Percentiles rank a stretch among this genome's conserved stretches.
phyloP scores from a whole-genome alignment of 1,140 invertebrate species.

The Drosophila triauraria region DNA sequence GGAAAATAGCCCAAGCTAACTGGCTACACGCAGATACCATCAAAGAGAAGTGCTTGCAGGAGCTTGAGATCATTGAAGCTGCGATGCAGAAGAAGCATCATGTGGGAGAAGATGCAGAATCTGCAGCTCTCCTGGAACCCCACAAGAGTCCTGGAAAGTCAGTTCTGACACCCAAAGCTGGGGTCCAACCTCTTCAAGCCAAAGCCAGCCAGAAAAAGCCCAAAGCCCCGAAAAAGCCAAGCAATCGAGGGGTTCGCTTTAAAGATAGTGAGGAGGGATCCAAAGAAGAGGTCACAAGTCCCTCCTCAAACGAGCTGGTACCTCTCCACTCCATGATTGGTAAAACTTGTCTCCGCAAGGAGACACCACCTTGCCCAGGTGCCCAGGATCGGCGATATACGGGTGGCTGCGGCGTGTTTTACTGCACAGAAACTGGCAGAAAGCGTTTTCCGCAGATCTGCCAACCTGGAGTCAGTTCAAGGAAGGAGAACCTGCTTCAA shows the following conservation, averaged over 20 bases:
- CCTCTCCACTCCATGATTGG: too few species aligned
- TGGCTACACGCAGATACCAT: neutral
- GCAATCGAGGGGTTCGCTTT: constrained; percentile 1
- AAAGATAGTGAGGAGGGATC: neutral
- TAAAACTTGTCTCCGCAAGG: too few species aligned
- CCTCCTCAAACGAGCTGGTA: neutral
- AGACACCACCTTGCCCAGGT: neutral
- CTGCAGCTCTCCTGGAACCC: too few species aligned
- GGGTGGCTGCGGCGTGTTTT: neutral
- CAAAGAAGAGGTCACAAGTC: neutral
- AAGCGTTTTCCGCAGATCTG: constrained; percentile 2
- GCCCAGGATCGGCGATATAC: neutral
- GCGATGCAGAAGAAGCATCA: neutral
- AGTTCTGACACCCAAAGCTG: neutral
- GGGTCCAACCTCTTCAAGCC: neutral
- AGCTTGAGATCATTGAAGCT: neutral
- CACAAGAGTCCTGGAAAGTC: neutral
- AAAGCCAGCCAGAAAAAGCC: neutral
- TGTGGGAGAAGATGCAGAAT: neutral
- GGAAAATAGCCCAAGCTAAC: neutral
- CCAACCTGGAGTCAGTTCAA: rapidly evolving
- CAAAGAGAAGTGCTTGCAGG: neutral
- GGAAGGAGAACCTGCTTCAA: neutral
- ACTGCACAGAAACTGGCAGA: constrained; percentile 5
- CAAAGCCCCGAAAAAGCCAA: neutral